Evolutionary conservation across 2,797 vertebrate genomes (phyloP), one percentile per base, ranked within the genome.

Genomic region (Hoplostethus mediterraneus): DNA sequence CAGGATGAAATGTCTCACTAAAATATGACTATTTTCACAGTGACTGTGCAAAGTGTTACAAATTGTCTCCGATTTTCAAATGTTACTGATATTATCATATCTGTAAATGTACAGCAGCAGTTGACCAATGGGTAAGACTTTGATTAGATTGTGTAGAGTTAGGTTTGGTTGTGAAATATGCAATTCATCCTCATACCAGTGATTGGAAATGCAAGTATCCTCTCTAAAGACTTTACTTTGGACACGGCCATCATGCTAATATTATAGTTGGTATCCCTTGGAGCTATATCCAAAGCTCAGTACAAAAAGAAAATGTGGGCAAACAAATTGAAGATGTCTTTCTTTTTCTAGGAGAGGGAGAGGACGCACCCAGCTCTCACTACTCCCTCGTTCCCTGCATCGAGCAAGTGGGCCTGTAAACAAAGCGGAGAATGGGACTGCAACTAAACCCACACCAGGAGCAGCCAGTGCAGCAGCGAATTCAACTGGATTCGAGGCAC

Each of bases 331-430:
- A 36, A 36, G 3, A 45, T 4, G 16, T 42, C 5, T 17, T 30
- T 44, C 0, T 74, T 25, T 63, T 51, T 57, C 6, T 81, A 99
- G 98, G 86, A 94, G 98, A 59, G 97, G 98, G 12, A 97, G 95
- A 89, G 97, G 97, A 8, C 95, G 98, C 79, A 99, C 98, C 0
- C 97, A 99, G 90, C 93, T 99, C 3, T 94, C 97, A 0, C 87
- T 99, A 70, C 89, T 99, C 71, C 98, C 98, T 0, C 97, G 98
- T 0, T 96, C 97, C 0, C 88, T 99, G 42, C 95, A 97, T 28
- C 95, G 97, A 28, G 96, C 96, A 16, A 90, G 77, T 6, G 76
- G 73, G 2, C 51, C 91, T 0, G 56, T 40, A 1, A 64, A 84
- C 6, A 97, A 96, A 89, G 94, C 94, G 0, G 96, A 97, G 94